Evolutionary conservation across 1,140 invertebrate species (phyloP), one percentile per base, ranked within the genome.

Genomic region (Rhopalosiphum maidis): DNA sequence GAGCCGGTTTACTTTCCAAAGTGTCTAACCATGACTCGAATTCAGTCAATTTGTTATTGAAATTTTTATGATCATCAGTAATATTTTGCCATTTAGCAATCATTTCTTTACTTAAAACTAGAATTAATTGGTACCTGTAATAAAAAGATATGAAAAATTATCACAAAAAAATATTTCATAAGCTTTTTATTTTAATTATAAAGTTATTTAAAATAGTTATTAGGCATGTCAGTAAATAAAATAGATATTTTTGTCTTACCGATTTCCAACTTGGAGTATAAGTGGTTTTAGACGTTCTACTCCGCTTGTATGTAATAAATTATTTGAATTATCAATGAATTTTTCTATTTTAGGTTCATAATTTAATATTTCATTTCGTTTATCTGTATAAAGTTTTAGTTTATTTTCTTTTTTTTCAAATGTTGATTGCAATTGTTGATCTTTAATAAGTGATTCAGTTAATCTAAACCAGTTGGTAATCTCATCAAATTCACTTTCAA

Each of bases 241-340:
- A 83, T 83, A 7, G 35, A 83, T 48, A 35, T 48, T 87, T 87
- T 86, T 30, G 9, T 54, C 46, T 92, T 94, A 96, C 94, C 97
- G 96, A 94, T 97, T 98, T 94, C 97, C 98, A 30, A 99, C 97
- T 96, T 99, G 98, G 0, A 98, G 97, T 37, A 99, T 97, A 91
- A 98, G 95, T 18, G 98, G 97, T 95, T 98, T 98, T 11, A 99
- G 96, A 90, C 97, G 96, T 94, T 98, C 98, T 2, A 98, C 97
- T 6, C 97, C 97, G 95, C 97, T 98, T 5, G 97, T 96, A 95
- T 98, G 97, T 1, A 99, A 96, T 88, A 99, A 95, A 46, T 96
- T 96, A 95, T 99, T 98, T n/a, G 98, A 98, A 94, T 97, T 97
- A 95, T 99, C 98, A 23, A 98, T 96, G 95, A 99, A 99, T 48